Base-by-base conservation (phyloP, 1,140 invertebrate genomes). In the Phocides pigmalion region DNA sequence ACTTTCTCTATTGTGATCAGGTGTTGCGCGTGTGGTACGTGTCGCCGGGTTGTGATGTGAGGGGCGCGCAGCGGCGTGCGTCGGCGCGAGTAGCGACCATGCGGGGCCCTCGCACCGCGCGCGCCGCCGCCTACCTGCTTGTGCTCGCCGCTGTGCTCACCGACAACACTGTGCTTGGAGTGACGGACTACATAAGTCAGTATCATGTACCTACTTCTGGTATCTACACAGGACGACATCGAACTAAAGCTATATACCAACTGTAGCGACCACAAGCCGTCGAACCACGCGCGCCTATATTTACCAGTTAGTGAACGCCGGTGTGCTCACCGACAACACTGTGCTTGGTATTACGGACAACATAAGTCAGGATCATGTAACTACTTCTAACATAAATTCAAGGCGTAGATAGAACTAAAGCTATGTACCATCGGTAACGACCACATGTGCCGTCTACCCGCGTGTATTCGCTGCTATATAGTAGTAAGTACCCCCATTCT, bases 21-120 rank as follows among this genome's bases (percentile, higher is more conserved):
- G 87, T 85, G 83, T 84, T 79, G 74, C 78, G 78, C 64, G 66
- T 70, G 70, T 64, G 81, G 80, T 74, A 75, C 75, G 76, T 74
- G 79, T 76, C 77, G 82, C 81, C 75, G 71, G 80, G 80, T 79
- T 84, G 86, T 80, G 84, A 89, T 90, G 87, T 81, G 73, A 73
- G 80, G 76, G 69, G 64, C 73, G 83, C 78, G 82, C 75, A 64
- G 80, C 76, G 77, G 78, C 76, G 76, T 79, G 76, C 80, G 79
- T 76, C 71, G 82, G 87, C 87, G 84, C 80, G 76, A 77, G 78
- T 87, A 87, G 77, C 84, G 84, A 89, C 69, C 83, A 89, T 90
- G 84, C 87, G 77, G 73, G 70, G 64, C 76, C 79, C 76, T 79
- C 77, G 73, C 73, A 76, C 83, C 71, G 74, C 76, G 66, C 75